Evolutionary conservation across 1,140 invertebrate genomes (phyloP).

Genomic region (Calephelis nemesis): DNA sequence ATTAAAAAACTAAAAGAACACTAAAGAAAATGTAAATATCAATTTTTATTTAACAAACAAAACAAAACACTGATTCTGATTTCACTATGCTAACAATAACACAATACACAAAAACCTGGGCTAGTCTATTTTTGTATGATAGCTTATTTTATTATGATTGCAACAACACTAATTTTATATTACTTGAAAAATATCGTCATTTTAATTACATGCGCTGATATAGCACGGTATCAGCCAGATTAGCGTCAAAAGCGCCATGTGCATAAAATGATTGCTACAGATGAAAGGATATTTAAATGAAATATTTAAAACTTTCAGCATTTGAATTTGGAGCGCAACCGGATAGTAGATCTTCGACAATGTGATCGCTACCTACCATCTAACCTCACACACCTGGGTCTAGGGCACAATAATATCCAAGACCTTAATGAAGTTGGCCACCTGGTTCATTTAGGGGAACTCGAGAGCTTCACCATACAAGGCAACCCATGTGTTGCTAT

Average conservation of each 20-base stretch:
- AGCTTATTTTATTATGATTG: too few species aligned
- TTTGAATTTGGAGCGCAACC: constrained; percentile 91
- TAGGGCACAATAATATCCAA: constrained; percentile 91
- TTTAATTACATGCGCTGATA: too few species aligned
- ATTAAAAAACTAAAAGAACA: too few species aligned
- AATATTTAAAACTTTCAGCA: constrained; percentile 81
- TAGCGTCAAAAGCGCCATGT: background rate
- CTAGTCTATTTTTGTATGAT: too few species aligned
- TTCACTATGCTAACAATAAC: too few species aligned
- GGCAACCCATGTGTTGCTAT: constrained; percentile 92
- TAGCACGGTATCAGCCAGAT: background rate
- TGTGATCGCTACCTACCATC: constrained; percentile 90
- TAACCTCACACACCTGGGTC: constrained; percentile 86
- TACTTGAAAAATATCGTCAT: too few species aligned
- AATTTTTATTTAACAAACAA: too few species aligned
- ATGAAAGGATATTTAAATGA: background rate
- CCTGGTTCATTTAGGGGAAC: constrained; percentile 85
- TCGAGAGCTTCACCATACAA: constrained; percentile 90
- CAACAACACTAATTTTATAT: too few species aligned
- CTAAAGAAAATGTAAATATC: too few species aligned
- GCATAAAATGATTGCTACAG: background rate
- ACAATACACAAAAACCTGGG: too few species aligned
- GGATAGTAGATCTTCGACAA: constrained; percentile 88
- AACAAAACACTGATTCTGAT: too few species aligned
- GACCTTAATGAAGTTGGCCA: constrained; percentile 94